A percentile compares a stretch with the other conserved stretches of the same genome.
Evolutionary conservation across 2,113 vertebrate species (phyloP).

Genomic region (Sprattus sprattus): DNA sequence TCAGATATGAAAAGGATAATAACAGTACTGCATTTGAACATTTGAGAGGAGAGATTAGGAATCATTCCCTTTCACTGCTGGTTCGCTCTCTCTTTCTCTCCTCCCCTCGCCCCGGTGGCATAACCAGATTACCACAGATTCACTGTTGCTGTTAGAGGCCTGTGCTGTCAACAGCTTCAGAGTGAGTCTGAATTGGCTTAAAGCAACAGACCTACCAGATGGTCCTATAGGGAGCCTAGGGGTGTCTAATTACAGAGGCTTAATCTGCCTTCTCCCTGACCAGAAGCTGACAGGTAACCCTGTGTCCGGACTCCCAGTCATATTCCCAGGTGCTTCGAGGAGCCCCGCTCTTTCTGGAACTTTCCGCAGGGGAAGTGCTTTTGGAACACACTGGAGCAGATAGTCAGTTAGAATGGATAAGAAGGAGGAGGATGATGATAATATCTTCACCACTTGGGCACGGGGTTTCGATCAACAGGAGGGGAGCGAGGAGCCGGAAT

Average conservation of each 20-base stretch:
- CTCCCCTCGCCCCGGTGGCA: background rate
- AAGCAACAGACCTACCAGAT: conserved; percentile 30
- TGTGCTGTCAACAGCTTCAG: conserved; percentile 46
- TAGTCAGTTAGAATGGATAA: conserved; percentile 22
- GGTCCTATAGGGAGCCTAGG: conserved; percentile 30
- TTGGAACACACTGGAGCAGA: conserved; percentile 1
- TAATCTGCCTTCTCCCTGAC: conserved; percentile 10
- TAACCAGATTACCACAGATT: conserved; percentile 68
- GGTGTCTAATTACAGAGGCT: conserved; percentile 42
- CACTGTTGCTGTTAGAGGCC: conserved; percentile 63
- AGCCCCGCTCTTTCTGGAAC: conserved; percentile 1
- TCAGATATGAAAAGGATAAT: too few relatives aligned
- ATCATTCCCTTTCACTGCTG: background rate
- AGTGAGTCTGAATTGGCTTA: conserved; percentile 42
- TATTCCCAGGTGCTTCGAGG: background rate
- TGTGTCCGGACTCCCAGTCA: background rate
- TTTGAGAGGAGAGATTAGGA: background rate
- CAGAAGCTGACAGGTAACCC: background rate
- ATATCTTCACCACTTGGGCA: conserved; percentile 21
- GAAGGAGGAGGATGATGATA: conserved; percentile 37
- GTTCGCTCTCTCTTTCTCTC: background rate
- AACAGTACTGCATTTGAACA: background rate
- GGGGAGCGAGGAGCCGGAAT: conserved; percentile 68
- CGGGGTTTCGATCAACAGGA: conserved; percentile 22
- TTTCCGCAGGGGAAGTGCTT: background rate